phyloP scores from a whole-genome alignment of 2,113 vertebrate genomes.

The Semnornis frantzii region DNA sequence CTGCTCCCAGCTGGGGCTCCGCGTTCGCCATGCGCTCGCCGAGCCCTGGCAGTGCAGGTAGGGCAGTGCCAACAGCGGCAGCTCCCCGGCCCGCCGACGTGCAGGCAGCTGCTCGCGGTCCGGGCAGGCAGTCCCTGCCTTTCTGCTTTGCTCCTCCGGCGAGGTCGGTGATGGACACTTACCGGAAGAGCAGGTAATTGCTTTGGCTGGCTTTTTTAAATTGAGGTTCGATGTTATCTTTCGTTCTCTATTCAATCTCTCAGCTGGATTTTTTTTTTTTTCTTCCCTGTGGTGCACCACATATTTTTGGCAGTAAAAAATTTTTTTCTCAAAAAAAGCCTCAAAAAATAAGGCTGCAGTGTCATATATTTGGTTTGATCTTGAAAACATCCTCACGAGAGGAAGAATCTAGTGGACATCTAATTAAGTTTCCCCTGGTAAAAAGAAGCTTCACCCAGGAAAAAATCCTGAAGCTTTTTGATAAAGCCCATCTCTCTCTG shows the following conservation, averaged over 20 bases:
- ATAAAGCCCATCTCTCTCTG: background rate
- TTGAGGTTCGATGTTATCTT: background rate
- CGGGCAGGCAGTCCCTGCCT: constrained; percentile 33
- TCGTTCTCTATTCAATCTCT: background rate
- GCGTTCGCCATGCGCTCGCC: constrained; percentile 79
- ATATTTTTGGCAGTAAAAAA: background rate
- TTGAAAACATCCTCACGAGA: background rate
- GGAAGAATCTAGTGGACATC: background rate
- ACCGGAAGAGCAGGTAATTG: background rate
- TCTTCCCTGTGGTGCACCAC: background rate
- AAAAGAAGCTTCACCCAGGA: background rate
- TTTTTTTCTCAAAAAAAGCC: background rate
- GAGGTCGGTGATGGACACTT: background rate
- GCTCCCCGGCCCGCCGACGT: background rate
- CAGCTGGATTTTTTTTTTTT: background rate
- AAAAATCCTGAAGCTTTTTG: background rate
- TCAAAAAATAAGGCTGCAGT: background rate
- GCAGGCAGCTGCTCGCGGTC: constrained; percentile 17
- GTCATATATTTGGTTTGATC: background rate
- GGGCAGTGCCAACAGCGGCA: constrained; percentile 37
- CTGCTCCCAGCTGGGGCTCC: constrained; percentile 77
- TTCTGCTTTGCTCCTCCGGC: background rate
- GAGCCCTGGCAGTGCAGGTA: constrained; percentile 53
- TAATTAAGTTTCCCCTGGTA: background rate
- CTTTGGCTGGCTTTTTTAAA: background rate